Base-by-base conservation (phyloP, 2,113 vertebrate genomes). In the Mesitornis unicolor region DNA sequence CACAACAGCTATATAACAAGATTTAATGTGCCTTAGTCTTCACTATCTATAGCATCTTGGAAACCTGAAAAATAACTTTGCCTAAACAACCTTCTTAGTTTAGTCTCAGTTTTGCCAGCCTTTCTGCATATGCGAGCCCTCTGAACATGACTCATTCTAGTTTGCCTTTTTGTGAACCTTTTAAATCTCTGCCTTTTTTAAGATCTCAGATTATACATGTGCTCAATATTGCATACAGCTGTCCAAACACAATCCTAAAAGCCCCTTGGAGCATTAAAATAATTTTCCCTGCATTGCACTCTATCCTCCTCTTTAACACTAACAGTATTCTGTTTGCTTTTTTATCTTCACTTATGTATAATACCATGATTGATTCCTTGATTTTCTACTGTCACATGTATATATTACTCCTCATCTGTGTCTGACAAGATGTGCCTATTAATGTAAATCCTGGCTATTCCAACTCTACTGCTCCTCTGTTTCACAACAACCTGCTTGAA, bases 241-340 rank as follows among this genome's bases (percentile, higher is more conserved):
- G 91, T 90, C 68, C 84, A 97, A 97, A 97, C 80, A 96, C 50
- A 83, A 73, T 73, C 45, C 83, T 87, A 81, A 94, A 97, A 92
- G 57, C 35, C 67, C 87, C 73, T 67, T 28, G n/a, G 89, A 69
- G 75, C 45, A 71, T 56, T 92, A 91, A 91, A 97, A 87, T 74
- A 79, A 84, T 94, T 94, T 96, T 65, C 78, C 56, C 73, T 48
- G 36, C 28, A 35, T 68, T 84, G 57, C 73, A 59, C 22, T 82
- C 76, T 60, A 19, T 64, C 70, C 28, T 84, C 33, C 67, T 82
- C 29, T 65, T 87, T 77, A 87, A 89, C 50, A 76, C 60, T 74
- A 90, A 69, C 45, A 77, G 21, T 45, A 20, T 42, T 91, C n/a
- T 84, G 54, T 93, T 95, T 93, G 82, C 59, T 54, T 90, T 92